Evolutionary conservation across 2,797 vertebrate species (phyloP), one percentile per base, ranked within the genome.

Genomic region (Babyrousa celebensis): DNA sequence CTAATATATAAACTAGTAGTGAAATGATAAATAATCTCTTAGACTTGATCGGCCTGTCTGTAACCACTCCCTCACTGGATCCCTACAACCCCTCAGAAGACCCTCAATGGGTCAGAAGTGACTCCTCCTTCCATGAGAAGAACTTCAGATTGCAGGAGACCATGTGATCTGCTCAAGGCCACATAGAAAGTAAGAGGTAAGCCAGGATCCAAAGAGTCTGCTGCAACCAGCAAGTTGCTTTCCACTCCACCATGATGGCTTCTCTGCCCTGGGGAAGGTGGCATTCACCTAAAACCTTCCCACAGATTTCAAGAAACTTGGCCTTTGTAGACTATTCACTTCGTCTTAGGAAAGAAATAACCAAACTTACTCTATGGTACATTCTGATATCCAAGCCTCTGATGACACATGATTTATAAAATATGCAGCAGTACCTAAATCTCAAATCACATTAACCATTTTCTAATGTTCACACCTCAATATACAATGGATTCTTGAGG

Each of bases 351-450:
- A 70, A 85, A 89, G 65, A 89, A 89, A 85, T 27, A 75, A 72
- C 21, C 52, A 84, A 67, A 62, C 16, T 63, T 79, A 48, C n/a
- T 60, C 52, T 70, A 15, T 63, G n/a, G 71, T 48, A 85, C 36
- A 75, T 63, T 68, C 70, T 63, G 71, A 94, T 32, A 60, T 62
- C 12, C 23, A 79, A 20, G 20, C 43, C 21, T 84, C 70, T 27
- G 52, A 23, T 58, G 29, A 68, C 32, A n/a, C 12, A 48, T 25
- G 36, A 29, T 72, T 89, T 72, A 96, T 23, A 84, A 91, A 94
- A 96, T 48, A 85, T 0, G 18, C 12, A 65, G 25, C 48, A 85
- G 40, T 40, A 52, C 23, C 62, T 62, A 88, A 88, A 11, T 68
- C 52, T 74, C 40, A 52, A 88, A 74, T 79, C 14, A 68, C 14